Conservation (phyloP, 2,888 invertebrate genomes). For the Tryphoninae sp. region DNA sequence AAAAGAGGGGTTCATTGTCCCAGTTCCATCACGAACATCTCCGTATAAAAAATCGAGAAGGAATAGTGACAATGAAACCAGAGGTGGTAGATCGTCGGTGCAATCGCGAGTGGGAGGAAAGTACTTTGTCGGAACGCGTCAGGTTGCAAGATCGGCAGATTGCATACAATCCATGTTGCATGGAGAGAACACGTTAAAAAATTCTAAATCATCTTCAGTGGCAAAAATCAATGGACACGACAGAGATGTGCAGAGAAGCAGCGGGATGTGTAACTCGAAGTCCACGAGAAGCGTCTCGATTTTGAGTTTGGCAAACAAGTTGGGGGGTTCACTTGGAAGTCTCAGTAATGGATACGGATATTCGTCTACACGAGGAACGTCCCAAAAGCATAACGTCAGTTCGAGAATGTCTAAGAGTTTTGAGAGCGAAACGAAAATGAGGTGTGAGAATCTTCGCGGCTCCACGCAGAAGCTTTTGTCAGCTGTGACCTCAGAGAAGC, state of each 20-base stretch:
- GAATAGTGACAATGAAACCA: conserved; percentile 64
- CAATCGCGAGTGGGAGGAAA: conserved; percentile 61
- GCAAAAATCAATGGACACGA: conserved; percentile 57
- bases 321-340: conserved; percentile 70
- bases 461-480: conserved; percentile 66
- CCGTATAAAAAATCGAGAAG: conserved; percentile 60
- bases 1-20: conserved; percentile 60
- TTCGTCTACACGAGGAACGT: conserved; percentile 45
- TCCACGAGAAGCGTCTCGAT: conserved; percentile 61
- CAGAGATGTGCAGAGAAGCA: conserved; percentile 46
- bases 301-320: conserved; percentile 66
- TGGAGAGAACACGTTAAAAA: conserved; percentile 24
- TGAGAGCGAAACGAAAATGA: conserved; percentile 52
- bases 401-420: conserved; percentile 60
- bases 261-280: conserved; percentile 44
- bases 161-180: conserved; percentile 73
- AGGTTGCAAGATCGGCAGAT: conserved; percentile 73
- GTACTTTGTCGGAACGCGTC: conserved; percentile 47
- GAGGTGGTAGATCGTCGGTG: conserved; percentile 61
- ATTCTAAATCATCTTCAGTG: conserved; percentile 31
- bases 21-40: conserved; percentile 49
- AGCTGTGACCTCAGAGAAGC: conserved; percentile 73
- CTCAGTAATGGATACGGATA: conserved; percentile 61
- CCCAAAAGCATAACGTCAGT: conserved; percentile 10
- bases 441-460: conserved; percentile 21